Conservation (phyloP, 2,888 invertebrate species). For the Leucophora obtusa region DNA sequence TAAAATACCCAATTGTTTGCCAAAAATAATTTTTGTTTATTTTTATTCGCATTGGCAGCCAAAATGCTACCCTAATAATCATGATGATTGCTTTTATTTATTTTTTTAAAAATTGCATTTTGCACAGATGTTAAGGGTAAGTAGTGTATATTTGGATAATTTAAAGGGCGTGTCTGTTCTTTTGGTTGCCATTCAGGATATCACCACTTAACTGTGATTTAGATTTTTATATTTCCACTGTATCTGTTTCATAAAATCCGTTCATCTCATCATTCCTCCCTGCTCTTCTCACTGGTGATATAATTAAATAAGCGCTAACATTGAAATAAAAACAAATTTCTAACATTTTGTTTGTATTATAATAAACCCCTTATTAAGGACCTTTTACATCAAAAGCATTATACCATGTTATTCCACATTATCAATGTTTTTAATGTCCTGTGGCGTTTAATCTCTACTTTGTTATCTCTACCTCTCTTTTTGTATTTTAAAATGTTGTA, state of each 20-base stretch:
- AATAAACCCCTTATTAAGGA: constrained; percentile 25
- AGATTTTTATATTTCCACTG: constrained; percentile 4
- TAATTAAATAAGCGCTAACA: constrained; percentile 60
- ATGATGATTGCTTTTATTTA: constrained; percentile 1
- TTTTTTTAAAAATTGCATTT: not conserved
- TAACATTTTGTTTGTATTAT: not conserved
- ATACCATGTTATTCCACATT: not conserved
- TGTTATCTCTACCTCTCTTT: constrained; percentile 44
- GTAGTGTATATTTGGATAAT: constrained; percentile 18
- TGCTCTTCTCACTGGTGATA: constrained; percentile 32
- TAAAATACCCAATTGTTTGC: too few species aligned
- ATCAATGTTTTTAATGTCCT: constrained; percentile 36
- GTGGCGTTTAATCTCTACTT: constrained; percentile 59
- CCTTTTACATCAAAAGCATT: constrained; percentile 34
- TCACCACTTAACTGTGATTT: constrained; percentile 61
- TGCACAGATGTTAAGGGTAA: constrained; percentile 57
- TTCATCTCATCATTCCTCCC: constrained; percentile 21
- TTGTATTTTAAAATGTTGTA: not conserved
- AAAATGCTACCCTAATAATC: constrained; percentile 10
- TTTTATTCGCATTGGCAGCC: too few species aligned
- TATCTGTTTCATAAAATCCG: constrained; percentile 41
- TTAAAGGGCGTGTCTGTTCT: constrained; percentile 52
- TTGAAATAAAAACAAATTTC: constrained; percentile 15
- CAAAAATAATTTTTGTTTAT: too few species aligned
- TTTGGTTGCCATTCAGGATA: constrained; percentile 52